Conservation (phyloP, 2,888 invertebrate species). For the Andrena haemorrhoa region DNA sequence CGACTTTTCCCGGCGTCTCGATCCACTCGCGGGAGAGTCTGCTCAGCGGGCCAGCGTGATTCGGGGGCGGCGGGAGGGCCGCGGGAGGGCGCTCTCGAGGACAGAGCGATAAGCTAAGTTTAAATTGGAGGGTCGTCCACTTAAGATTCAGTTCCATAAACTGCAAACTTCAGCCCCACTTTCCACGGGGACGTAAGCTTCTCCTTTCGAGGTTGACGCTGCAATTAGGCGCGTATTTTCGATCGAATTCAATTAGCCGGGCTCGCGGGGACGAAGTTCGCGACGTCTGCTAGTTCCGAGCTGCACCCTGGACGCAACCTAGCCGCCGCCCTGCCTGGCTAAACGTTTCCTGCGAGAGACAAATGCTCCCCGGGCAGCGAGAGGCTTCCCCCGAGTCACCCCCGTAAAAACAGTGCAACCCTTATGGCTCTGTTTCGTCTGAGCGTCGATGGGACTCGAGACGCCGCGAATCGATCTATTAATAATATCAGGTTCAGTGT, state of each 20-base stretch:
- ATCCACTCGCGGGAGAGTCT: constrained; percentile 29
- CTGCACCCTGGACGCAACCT: not conserved
- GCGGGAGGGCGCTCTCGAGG: constrained; percentile 70
- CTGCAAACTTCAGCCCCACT: constrained; percentile 71
- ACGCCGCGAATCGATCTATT: no score
- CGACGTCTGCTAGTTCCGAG: constrained; percentile 14
- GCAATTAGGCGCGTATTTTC: constrained; percentile 74
- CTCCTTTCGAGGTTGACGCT: constrained; percentile 52
- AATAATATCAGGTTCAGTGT: no score
- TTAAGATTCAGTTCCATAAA: constrained; percentile 75
- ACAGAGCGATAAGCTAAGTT: constrained; percentile 70
- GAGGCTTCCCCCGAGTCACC: no score
- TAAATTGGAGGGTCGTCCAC: constrained; percentile 73
- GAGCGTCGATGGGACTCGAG: no score
- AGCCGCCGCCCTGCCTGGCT: not conserved
- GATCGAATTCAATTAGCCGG: constrained; percentile 73
- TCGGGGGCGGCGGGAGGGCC: constrained; percentile 33
- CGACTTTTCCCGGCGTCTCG: constrained; percentile 20
- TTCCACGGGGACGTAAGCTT: constrained; percentile 43
- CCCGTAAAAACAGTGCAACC: no score
- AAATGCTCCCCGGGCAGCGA: not conserved
- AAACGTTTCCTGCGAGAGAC: not conserved
- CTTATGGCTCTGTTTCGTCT: no score
- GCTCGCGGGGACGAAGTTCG: constrained; percentile 49
- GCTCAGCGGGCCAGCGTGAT: constrained; percentile 39